These are phyloP conservation scores for Cardiocondyla obscurior DNA, from an alignment of 1,140 invertebrate species.

Conservation along the genomic window DNA sequence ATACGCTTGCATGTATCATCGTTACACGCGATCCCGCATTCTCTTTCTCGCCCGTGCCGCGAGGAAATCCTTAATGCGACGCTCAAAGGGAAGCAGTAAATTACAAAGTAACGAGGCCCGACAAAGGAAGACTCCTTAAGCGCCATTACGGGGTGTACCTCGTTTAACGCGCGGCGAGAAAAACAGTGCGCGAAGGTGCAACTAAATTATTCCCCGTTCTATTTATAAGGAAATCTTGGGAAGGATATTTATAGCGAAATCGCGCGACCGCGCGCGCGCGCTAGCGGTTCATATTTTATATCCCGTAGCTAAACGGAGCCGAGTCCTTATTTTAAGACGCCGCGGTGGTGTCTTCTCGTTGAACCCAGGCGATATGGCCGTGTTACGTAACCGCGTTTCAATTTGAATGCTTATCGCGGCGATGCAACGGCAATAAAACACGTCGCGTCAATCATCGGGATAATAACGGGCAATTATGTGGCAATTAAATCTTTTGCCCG, in stretches of 20 bases:
- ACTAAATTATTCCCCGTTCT: constrained; percentile 48
- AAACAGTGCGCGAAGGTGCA: constrained; percentile 33
- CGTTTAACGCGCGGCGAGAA: constrained; percentile 32
- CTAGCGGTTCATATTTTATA: constrained; percentile 39
- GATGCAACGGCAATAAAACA: constrained; percentile 47
- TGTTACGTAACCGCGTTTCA: constrained; percentile 32
- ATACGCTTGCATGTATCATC: constrained; percentile 56
- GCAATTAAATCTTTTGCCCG: constrained; percentile 50
- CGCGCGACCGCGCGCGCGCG: constrained; percentile 18
- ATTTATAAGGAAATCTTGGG: constrained; percentile 48
- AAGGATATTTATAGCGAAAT: constrained; percentile 41
- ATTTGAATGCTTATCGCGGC: constrained; percentile 20
- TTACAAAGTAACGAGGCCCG: constrained; percentile 60
- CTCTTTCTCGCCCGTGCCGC: constrained; percentile 50
- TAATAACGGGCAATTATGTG: constrained; percentile 46
- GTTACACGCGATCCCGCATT: constrained; percentile 56
- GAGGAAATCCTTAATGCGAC: constrained; percentile 60
- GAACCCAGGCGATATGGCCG: not conserved
- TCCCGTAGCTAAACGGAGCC: not conserved
- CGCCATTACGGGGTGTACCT: constrained; percentile 23
- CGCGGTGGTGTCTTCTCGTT: not conserved
- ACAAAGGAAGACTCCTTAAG: constrained; percentile 52
- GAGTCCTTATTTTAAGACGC: constrained; percentile 34
- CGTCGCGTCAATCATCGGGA: constrained; percentile 43
- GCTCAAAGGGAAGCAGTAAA: constrained; percentile 56